Percentiles rank a stretch among this genome's conserved stretches.
phyloP scores from a whole-genome alignment of 2,888 invertebrate genomes.

The Allygus modestus region DNA sequence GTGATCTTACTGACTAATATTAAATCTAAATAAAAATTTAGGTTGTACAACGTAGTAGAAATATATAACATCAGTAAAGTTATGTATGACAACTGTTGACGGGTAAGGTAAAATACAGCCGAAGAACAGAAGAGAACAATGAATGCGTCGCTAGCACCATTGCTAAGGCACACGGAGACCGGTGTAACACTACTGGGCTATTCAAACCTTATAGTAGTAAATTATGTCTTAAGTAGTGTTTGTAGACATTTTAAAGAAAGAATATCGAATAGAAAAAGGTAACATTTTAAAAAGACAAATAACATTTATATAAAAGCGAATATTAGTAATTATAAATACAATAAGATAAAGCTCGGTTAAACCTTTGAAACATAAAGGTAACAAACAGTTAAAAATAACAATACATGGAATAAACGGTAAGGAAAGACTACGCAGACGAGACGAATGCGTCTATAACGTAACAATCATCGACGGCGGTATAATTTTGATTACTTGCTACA shows the following conservation, averaged over 20 bases:
- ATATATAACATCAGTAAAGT: background rate
- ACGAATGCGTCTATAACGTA: background rate
- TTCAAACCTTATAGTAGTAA: slow-evolving; percentile 1
- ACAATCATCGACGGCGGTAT: background rate
- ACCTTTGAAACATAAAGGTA: slow-evolving; percentile 40
- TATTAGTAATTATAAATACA: slow-evolving; percentile 41
- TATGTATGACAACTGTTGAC: background rate
- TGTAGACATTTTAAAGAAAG: background rate
- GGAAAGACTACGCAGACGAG: slow-evolving; percentile 46
- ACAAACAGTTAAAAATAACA: slow-evolving; percentile 37
- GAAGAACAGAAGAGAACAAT: background rate
- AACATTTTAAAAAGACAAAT: slow-evolving; percentile 35
- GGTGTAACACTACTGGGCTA: background rate
- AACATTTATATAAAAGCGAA: slow-evolving; percentile 17
- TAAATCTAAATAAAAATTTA: slow-evolving; percentile 6
- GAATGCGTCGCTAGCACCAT: background rate
- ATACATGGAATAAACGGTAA: slow-evolving; percentile 39
- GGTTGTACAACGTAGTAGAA: slow-evolving; percentile 7
- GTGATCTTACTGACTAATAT: slow-evolving; percentile 51
- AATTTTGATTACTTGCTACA: slow-evolving; percentile 41
- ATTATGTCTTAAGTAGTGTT: slow-evolving; percentile 22
- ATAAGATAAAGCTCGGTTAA: slow-evolving; percentile 37
- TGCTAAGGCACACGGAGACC: background rate
- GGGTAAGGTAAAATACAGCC: background rate
- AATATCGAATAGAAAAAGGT: slow-evolving; percentile 12